These are phyloP conservation scores for Graphium colonna DNA, from an alignment of 2,888 invertebrate genomes.

Conservation along the genomic window DNA sequence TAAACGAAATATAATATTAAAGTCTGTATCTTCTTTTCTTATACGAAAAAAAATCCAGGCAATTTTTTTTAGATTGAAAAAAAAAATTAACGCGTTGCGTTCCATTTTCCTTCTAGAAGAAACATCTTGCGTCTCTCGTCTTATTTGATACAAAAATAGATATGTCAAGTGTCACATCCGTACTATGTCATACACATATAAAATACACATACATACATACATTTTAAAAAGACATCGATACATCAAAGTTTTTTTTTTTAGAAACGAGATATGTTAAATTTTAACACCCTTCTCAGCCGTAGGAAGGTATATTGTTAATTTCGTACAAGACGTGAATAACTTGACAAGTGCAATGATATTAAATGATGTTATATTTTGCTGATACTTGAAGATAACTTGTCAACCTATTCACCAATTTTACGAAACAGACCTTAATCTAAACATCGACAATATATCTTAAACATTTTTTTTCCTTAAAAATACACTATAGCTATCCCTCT, in stretches of 20 bases:
- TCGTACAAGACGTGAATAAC: no score
- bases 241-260: neutral
- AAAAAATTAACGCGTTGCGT: neutral
- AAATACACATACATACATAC: neutral
- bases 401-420: no score
- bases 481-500: constrained; percentile 1
- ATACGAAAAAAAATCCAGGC: neutral
- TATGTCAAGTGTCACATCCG: constrained; percentile 14
- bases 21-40: neutral
- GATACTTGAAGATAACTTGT: no score
- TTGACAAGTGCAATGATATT: neutral
- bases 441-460: constrained; percentile 9
- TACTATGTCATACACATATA: constrained; percentile 1
- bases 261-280: constrained; percentile 11
- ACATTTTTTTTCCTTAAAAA: neutral
- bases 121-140: neutral
- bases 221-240: constrained; percentile 2
- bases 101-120: neutral
- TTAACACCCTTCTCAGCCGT: neutral
- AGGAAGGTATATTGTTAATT: constrained; percentile 3
- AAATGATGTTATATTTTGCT: no score
- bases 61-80: neutral
- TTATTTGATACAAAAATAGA: constrained; percentile 21
- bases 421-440: constrained; percentile 6
- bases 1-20: neutral